phyloP scores from a whole-genome alignment of 2,888 invertebrate genomes.

The Lasioglossum pauxillum region DNA sequence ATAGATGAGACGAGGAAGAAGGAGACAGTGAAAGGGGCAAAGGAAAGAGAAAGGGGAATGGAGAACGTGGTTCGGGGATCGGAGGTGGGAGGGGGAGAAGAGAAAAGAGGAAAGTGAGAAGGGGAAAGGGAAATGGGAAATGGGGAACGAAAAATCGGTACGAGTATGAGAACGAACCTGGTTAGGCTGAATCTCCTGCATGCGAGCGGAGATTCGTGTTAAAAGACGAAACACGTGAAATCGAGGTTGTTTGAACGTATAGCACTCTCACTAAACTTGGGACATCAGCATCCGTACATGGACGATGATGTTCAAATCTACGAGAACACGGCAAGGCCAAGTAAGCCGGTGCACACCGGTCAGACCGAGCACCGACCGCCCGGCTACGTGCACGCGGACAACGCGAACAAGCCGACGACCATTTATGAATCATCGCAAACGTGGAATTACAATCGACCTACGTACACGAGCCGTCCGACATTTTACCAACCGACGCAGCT shows the following conservation, averaged over 20 bases:
- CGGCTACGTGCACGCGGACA: constrained; percentile 60
- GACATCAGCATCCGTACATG: constrained; percentile 82
- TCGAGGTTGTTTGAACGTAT: constrained; percentile 58
- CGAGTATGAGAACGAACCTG: background rate
- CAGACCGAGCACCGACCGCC: constrained; percentile 56
- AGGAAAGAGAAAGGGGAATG: constrained; percentile 1
- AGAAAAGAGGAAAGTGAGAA: background rate
- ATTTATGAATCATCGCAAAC: constrained; percentile 57
- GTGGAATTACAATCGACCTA: constrained; percentile 71
- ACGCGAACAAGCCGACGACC: constrained; percentile 71
- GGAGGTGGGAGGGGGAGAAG: background rate
- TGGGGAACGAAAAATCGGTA: background rate
- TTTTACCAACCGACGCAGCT: constrained; percentile 60
- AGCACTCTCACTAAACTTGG: constrained; percentile 81
- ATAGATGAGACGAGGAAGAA: too few relatives aligned
- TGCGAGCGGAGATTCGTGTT: background rate
- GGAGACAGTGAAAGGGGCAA: background rate
- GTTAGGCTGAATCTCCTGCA: background rate
- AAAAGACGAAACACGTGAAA: constrained; percentile 32
- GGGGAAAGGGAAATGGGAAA: background rate
- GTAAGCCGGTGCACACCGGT: constrained; percentile 80
- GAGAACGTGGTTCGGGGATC: background rate
- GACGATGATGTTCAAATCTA: constrained; percentile 85
- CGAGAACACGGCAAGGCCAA: constrained; percentile 79
- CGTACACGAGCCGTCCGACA: constrained; percentile 79